phyloP scores from a whole-genome alignment of 2,113 vertebrate genomes.

The Reinhardtius hippoglossoides region DNA sequence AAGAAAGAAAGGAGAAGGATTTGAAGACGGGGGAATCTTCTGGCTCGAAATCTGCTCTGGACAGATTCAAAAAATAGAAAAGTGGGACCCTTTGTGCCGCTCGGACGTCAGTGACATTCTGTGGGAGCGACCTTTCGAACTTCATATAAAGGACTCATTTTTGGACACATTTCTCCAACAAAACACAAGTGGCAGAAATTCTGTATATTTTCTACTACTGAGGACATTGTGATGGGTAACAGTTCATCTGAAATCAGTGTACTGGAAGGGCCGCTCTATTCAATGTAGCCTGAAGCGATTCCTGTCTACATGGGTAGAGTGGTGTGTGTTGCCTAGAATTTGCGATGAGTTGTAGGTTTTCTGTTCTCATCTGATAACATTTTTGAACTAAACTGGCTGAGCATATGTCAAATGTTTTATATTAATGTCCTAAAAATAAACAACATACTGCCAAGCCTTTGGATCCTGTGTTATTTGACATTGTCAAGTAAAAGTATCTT shows the following conservation, averaged over 20 bases:
- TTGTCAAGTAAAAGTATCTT: background rate
- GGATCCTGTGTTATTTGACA: background rate
- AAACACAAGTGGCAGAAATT: slow-evolving; percentile 4
- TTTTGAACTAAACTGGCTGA: background rate
- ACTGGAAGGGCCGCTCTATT: slow-evolving; percentile 1
- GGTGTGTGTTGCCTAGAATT: background rate
- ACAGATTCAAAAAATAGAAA: slow-evolving; percentile 86
- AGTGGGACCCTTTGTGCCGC: slow-evolving; percentile 43
- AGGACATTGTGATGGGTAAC: too few species aligned
- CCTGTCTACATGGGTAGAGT: slow-evolving; percentile 4
- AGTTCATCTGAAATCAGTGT: too few species aligned
- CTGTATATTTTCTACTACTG: background rate
- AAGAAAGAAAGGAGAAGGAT: slow-evolving; percentile 51
- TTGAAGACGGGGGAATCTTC: slow-evolving; percentile 7
- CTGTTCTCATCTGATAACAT: background rate
- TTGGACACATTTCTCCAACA: background rate
- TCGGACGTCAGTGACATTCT: slow-evolving; percentile 18
- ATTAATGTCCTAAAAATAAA: slow-evolving; percentile 45
- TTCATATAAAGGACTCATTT: slow-evolving; percentile 46
- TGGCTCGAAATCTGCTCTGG: slow-evolving; percentile 79
- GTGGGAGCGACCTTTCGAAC: slow-evolving; percentile 53
- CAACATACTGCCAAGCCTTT: background rate
- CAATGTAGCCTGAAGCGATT: slow-evolving; percentile 27
- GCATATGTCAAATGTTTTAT: slow-evolving; percentile 23
- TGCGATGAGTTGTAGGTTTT: background rate